phyloP scores from a whole-genome alignment of 2,797 vertebrate genomes.

The Avahi laniger region DNA sequence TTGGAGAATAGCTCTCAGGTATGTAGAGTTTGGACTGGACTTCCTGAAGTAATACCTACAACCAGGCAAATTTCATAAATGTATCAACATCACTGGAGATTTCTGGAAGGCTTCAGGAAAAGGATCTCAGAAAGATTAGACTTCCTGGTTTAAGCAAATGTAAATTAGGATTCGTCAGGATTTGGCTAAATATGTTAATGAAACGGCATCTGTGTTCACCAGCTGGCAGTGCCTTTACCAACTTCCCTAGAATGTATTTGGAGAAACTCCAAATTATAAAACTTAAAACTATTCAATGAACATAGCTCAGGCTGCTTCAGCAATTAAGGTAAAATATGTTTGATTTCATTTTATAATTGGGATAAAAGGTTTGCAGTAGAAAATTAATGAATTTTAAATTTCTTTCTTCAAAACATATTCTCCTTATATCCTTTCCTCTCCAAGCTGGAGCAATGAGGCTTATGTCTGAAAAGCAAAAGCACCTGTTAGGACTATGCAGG shows the following conservation, averaged over 20 bases:
- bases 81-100: background rate
- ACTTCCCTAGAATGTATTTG: constrained; percentile 36
- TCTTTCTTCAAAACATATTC: background rate
- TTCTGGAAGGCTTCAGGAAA: constrained; percentile 29
- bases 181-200: constrained; percentile 58
- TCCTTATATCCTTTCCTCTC: background rate
- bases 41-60: background rate
- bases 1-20: background rate
- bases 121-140: constrained; percentile 20
- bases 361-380: background rate
- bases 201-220: constrained; percentile 44
- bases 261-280: constrained; percentile 47
- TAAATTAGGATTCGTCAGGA: constrained; percentile 43
- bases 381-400: constrained; percentile 25
- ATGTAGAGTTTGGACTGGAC: background rate
- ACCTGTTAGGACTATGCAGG: background rate
- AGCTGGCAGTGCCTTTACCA: constrained; percentile 36
- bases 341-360: constrained; percentile 37
- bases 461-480: background rate
- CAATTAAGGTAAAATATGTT: constrained; percentile 36
- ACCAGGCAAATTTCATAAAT: background rate
- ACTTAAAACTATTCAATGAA: constrained; percentile 12
- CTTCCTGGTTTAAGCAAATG: constrained; percentile 41
- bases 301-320: background rate
- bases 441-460: background rate